Evolutionary conservation across 2,888 invertebrate species (phyloP).

Genomic region (Pterostichus niger): DNA sequence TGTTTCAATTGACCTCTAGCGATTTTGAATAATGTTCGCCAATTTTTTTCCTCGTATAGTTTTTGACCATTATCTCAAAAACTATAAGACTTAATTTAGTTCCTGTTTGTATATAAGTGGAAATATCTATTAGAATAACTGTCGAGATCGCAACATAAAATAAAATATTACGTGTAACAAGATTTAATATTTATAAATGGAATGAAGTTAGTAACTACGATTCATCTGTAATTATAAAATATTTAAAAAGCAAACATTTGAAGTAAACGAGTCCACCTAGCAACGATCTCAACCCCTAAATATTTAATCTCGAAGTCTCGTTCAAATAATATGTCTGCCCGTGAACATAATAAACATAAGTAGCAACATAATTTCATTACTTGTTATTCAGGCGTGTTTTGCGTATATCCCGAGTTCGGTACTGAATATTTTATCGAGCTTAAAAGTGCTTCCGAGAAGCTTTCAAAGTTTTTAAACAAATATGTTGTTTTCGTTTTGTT

Average conservation of each 20-base stretch:
- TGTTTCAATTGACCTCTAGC: no score
- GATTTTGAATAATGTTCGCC: no score
- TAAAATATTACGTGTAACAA: no score
- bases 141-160: no score
- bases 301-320: slow-evolving; percentile 27
- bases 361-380: slow-evolving; percentile 28
- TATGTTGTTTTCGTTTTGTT: slow-evolving; percentile 53
- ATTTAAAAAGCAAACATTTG: background rate
- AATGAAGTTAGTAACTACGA: no score
- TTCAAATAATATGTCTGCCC: slow-evolving; percentile 22
- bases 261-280: background rate
- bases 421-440: slow-evolving; percentile 59
- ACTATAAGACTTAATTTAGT: no score
- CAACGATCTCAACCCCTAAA: background rate
- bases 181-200: no score
- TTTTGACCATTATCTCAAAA: no score
- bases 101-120: no score
- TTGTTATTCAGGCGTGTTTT: slow-evolving; percentile 38
- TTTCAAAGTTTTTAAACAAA: slow-evolving; percentile 58
- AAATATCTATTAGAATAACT: no score
- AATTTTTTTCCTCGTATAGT: no score
- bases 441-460: slow-evolving; percentile 55
- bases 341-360: slow-evolving; percentile 33
- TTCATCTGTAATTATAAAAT: no score
- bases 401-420: slow-evolving; percentile 45